These are phyloP conservation scores for Aphaenogaster floridana DNA, from an alignment of 1,140 invertebrate species.

Conservation along the genomic window DNA sequence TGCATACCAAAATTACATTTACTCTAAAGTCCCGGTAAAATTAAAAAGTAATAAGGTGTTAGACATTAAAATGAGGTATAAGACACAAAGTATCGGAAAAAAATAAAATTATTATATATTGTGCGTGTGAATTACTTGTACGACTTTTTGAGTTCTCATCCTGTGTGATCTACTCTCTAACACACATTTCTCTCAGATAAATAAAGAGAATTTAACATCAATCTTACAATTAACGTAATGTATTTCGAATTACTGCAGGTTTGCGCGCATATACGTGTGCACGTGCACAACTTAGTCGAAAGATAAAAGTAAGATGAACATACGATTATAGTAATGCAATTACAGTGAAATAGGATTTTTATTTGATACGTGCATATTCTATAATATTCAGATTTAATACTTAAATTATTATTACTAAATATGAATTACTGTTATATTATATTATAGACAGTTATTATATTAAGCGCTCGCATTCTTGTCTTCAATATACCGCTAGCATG, in stretches of 20 bases:
- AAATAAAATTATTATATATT: background rate
- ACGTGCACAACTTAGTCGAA: background rate
- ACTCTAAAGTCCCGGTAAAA: background rate
- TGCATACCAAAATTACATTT: background rate
- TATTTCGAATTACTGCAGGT: background rate
- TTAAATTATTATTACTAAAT: no score
- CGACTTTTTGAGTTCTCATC: background rate
- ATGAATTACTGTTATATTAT: background rate
- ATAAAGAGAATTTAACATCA: background rate
- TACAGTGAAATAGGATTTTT: background rate
- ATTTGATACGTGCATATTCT: background rate
- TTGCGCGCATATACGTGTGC: background rate
- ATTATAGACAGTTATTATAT: background rate
- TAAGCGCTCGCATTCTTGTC: background rate
- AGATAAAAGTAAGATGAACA: background rate
- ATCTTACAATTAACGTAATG: background rate
- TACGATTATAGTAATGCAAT: background rate
- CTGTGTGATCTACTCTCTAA: background rate
- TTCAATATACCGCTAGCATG: slow-evolving; percentile 11
- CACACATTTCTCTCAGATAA: background rate
- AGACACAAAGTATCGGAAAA: no score
- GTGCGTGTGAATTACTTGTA: background rate
- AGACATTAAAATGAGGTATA: no score
- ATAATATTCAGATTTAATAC: background rate
- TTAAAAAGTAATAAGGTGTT: background rate